Evolutionary conservation across 2,888 invertebrate genomes (phyloP), one percentile per base, ranked within the genome.

Genomic region (Drosophila atroscutellata): DNA sequence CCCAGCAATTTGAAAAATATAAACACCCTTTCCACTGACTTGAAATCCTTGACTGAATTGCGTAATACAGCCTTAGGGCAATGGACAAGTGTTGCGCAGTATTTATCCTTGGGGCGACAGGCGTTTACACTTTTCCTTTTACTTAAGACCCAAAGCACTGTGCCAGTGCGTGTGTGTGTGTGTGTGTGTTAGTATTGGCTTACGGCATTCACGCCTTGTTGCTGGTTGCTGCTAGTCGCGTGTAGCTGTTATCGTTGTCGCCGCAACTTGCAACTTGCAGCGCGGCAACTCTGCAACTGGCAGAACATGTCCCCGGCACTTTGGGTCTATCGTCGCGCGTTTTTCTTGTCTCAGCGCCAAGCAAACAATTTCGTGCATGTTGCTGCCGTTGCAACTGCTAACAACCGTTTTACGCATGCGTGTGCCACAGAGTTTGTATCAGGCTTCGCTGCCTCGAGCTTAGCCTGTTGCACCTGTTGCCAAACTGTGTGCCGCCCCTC

Each of bases 371-470:
- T 74, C 83, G 87, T 84, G 85, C 87, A 84, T 81, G 79, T 81
- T 84, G 89, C 66, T 72, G 86, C 72, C 81, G 80, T 80, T 80
- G 82, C 81, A 68, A 67, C 70, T 64, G 49, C 26, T 54, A 76
- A 83, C 81, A 82, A 86, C 89, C 85, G 89, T 86, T 89, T 89
- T 81, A 89, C 85, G 85, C 87, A 87, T 85, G 89, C 89, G 86
- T 88, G 85, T 89, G 87, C 83, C 77, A 72, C 71, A 67, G 58
- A 60, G 73, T 72, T 42, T 52, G 66, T 37, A 36, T 57, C 62
- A 52, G 63, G 50, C 50, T 7, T 34, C 18, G 42, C 49, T 49
- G 58, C 55, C 39, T 63, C 59, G 36, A 69, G 58, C 51, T 59
- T 54, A 67, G 80, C 75, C 69, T 74, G 80, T 82, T 86, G 76